These are phyloP conservation scores for Cheilosia vulpina DNA, from an alignment of 2,888 invertebrate species.

Conservation along the genomic window DNA sequence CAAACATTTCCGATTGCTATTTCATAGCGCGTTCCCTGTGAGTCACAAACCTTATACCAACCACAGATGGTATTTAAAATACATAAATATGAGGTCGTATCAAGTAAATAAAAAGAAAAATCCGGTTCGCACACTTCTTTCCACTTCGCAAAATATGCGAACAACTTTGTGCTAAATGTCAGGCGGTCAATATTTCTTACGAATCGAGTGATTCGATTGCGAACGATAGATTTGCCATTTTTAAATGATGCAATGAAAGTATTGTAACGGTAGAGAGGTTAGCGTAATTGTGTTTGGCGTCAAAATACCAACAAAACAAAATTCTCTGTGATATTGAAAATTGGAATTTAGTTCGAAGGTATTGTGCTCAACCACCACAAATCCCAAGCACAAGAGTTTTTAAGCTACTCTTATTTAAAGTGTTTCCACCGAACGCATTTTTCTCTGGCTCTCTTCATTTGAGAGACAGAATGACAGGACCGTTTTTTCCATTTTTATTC, in stretches of 20 bases:
- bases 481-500: no score
- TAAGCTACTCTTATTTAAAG: no score
- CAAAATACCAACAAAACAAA: no score
- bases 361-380: no score
- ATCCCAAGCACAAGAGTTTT: no score
- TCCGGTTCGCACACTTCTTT: constrained; percentile 38
- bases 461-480: no score
- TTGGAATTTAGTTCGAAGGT: no score
- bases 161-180: constrained; percentile 39
- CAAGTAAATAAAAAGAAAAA: constrained; percentile 16
- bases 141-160: constrained; percentile 37
- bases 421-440: no score
- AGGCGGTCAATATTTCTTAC: constrained; percentile 40
- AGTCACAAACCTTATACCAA: constrained; percentile 36
- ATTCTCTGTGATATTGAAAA: background rate
- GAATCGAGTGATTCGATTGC: constrained; percentile 14
- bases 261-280: no score
- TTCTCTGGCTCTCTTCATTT: no score
- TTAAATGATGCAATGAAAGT: constrained; percentile 2
- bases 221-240: background rate
- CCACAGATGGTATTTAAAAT: constrained; percentile 40
- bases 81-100: constrained; percentile 24
- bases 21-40: constrained; percentile 14
- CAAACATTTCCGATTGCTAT: constrained; percentile 2
- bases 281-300: no score